A percentile compares a stretch with the other conserved stretches of the same genome.
Evolutionary conservation across 2,797 vertebrate species (phyloP).

Genomic region (Chaunax sp.): DNA sequence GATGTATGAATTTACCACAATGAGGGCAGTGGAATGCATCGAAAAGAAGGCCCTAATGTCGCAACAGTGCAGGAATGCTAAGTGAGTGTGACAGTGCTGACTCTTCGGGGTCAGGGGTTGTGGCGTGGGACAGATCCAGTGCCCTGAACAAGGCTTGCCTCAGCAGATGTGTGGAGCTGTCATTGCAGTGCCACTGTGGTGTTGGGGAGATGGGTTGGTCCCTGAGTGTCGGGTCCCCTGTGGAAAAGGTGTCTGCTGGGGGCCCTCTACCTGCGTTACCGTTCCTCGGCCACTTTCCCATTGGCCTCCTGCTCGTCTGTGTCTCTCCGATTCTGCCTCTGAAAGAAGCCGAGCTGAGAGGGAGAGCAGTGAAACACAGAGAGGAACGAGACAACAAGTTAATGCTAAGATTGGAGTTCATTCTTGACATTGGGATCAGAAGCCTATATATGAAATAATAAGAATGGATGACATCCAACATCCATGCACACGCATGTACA

Average conservation of each 20-base stretch:
- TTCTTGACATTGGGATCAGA: too few relatives aligned
- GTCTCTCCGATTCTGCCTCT: slow-evolving; percentile 85
- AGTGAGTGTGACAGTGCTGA: slow-evolving; percentile 76
- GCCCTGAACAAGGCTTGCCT: slow-evolving; percentile 68
- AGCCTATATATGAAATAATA: too few relatives aligned
- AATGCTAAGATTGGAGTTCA: neutral
- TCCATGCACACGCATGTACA: too few relatives aligned
- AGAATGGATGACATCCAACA: too few relatives aligned
- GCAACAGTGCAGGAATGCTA: slow-evolving; percentile 73
- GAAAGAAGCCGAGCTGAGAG: slow-evolving; percentile 94
- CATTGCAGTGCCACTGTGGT: slow-evolving; percentile 53
- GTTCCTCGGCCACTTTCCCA: slow-evolving; percentile 86
- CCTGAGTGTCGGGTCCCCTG: slow-evolving; percentile 85
- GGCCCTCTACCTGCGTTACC: slow-evolving; percentile 82
- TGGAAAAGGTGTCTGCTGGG: slow-evolving; percentile 66
- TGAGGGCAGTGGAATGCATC: slow-evolving; percentile 36
- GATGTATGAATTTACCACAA: slow-evolving; percentile 46
- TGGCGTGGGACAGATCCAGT: slow-evolving; percentile 65
- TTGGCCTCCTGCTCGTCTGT: slow-evolving; percentile 80
- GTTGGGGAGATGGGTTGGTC: slow-evolving; percentile 71
- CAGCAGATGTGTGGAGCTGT: slow-evolving; percentile 46
- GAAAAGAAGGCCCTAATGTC: slow-evolving; percentile 49
- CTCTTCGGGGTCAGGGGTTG: slow-evolving; percentile 61
- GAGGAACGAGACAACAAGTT: slow-evolving; percentile 1
- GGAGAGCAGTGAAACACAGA: slow-evolving; percentile 16